Percentiles rank a stretch among this genome's conserved stretches.
Conservation (phyloP, 2,888 invertebrate genomes). For the Andrena hattorfiana region DNA sequence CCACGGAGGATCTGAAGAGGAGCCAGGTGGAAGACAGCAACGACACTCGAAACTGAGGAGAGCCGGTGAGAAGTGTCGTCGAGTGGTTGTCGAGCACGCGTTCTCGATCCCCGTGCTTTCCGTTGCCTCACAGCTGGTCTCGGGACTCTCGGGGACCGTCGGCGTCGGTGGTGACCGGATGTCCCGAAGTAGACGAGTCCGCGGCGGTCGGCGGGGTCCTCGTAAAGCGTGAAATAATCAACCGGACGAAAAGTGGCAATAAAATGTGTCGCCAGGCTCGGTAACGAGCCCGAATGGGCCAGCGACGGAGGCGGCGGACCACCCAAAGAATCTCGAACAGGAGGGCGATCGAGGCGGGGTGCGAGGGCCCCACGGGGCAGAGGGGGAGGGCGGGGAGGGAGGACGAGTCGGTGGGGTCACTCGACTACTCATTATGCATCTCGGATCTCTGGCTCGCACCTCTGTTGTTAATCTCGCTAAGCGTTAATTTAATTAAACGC, state of each 20-base stretch:
- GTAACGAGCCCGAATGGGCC: constrained; percentile 81
- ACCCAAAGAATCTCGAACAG: constrained; percentile 82
- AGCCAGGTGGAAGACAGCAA: neutral
- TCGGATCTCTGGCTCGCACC: constrained; percentile 83
- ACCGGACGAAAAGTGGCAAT: constrained; percentile 82
- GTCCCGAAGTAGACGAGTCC: constrained; percentile 50
- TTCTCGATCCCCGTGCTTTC: constrained; percentile 33
- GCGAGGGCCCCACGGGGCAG: constrained; percentile 21
- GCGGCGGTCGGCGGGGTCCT: constrained; percentile 67
- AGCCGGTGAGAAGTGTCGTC: neutral
- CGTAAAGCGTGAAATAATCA: constrained; percentile 83
- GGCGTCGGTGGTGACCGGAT: constrained; percentile 57
- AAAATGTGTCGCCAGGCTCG: constrained; percentile 82
- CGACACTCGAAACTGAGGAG: neutral
- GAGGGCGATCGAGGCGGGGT: constrained; percentile 63
- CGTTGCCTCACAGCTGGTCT: constrained; percentile 11
- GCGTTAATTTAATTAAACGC: constrained; percentile 85
- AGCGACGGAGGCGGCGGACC: constrained; percentile 79
- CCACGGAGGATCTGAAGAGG: no score
- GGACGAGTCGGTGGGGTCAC: constrained; percentile 74
- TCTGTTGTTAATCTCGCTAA: constrained; percentile 84
- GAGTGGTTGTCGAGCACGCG: neutral
- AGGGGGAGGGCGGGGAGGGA: constrained; percentile 33
- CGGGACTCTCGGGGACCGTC: constrained; percentile 38
- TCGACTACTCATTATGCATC: constrained; percentile 84